Conservation (phyloP, 2,113 vertebrate species). For the Microcebus ravelobensis region DNA sequence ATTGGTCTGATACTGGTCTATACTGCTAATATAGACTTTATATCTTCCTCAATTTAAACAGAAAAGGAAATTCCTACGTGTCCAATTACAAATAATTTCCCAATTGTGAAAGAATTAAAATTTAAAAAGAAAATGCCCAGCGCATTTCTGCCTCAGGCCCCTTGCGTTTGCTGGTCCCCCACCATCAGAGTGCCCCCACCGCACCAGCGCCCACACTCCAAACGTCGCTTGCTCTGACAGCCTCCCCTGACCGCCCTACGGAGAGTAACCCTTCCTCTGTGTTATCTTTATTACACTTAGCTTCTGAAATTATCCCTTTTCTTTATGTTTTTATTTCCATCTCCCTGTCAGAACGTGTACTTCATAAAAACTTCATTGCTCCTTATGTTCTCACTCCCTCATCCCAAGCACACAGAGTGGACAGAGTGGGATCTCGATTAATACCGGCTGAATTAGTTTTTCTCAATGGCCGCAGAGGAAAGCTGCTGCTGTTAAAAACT, state of each 20-base stretch:
- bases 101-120: conserved; percentile 7
- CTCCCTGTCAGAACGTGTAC: background rate
- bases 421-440: background rate
- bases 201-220: background rate
- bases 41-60: background rate
- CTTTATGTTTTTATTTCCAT: conserved; percentile 7
- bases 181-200: background rate
- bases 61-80: background rate
- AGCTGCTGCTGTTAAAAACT: background rate
- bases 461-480: background rate
- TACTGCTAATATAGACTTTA: background rate
- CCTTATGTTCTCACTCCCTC: background rate
- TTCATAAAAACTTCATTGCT: background rate
- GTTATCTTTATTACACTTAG: background rate
- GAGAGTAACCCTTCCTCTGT: background rate
- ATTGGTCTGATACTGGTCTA: background rate
- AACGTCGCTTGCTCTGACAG: background rate
- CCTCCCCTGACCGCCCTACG: background rate
- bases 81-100: background rate
- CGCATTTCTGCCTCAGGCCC: background rate
- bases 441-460: background rate
- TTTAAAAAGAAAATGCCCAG: conserved; percentile 10
- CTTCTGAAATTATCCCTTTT: background rate
- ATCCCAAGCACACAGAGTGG: background rate
- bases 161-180: background rate